Conservation (phyloP, 2,888 invertebrate species). For the Protodeltote pygarga region DNA sequence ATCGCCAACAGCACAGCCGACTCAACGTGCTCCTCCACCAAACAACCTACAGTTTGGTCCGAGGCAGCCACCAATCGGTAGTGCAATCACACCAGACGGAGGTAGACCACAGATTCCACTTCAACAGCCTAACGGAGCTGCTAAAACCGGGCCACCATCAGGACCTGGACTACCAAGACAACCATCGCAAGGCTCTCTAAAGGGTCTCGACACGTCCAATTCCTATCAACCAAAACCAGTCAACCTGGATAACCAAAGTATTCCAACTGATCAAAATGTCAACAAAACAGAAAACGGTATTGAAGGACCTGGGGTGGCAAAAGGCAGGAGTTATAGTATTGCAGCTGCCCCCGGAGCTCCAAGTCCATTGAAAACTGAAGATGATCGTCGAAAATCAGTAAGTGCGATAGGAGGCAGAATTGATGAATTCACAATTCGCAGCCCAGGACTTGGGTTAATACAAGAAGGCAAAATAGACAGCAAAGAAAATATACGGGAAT, state of each 20-base stretch:
- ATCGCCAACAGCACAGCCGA: conserved; percentile 66
- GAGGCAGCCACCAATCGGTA: conserved; percentile 71
- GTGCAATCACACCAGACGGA: conserved; percentile 73
- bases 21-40: conserved; percentile 79
- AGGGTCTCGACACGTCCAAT: conserved; percentile 71
- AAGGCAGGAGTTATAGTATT: conserved; percentile 85
- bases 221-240: conserved; percentile 70
- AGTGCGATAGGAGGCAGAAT: conserved; percentile 79
- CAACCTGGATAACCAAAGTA: conserved; percentile 81
- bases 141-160: conserved; percentile 62
- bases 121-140: conserved; percentile 65
- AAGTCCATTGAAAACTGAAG: conserved; percentile 77
- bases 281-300: conserved; percentile 72
- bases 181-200: conserved; percentile 76
- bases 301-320: conserved; percentile 77
- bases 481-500: conserved; percentile 76
- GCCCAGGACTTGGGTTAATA: conserved; percentile 79
- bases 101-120: conserved; percentile 57
- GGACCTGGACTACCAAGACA: conserved; percentile 69
- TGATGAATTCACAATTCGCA: conserved; percentile 73
- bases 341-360: conserved; percentile 82
- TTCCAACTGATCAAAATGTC: conserved; percentile 67
- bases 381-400: conserved; percentile 83
- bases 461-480: conserved; percentile 80
- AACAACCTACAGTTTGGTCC: conserved; percentile 83